Base-by-base conservation (phyloP, 2,888 invertebrate species). In the Chloroclystis v-ata region DNA sequence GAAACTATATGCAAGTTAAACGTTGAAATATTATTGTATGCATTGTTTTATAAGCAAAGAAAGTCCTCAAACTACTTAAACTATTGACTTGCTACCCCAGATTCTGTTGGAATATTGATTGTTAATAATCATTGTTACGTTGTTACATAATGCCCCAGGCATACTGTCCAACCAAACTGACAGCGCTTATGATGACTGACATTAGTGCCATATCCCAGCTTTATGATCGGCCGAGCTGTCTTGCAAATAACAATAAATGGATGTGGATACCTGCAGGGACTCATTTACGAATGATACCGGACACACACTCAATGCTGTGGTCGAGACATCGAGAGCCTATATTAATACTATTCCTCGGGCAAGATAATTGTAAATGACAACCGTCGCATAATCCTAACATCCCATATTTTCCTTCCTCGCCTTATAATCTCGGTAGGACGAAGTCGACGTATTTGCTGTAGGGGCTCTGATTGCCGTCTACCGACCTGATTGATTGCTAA, bases 101-200 rank as follows among this genome's bases (percentile, higher is more conserved):
- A 75, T 63, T 65, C 65, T 9, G 33, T 49, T 45, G 35, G 20
- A 20, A 75, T 81, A 85, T 85, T 83, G 85, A 84, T 83, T 82
- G 82, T 78, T 77, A 82, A 83, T 80, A 72, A 77, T 78, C 75
- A 80, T 82, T 78, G 80, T 82, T 83, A 78, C 65, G 69, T 69
- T 70, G 71, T 76, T 78, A 76, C 74, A 69, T 72, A 72, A 78
- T 63, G 67, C 80, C 67, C 53, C 62, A 54, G 76, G 77, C 75
- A 49, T 55, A 56, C 63, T 56, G 67, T 65, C 64, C 53, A 37
- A 38, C 64, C 53, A 37, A 38, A 38, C 49, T 70, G 75, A 75
- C 78, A 73, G 66, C 65, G 63, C 64, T 72, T 74, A 77, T 77
- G 76, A 78, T 71, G 63, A 64, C 68, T 59, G 59, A 65, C 67